Conservation (phyloP, 1,140 invertebrate genomes). For the Limonius californicus region DNA sequence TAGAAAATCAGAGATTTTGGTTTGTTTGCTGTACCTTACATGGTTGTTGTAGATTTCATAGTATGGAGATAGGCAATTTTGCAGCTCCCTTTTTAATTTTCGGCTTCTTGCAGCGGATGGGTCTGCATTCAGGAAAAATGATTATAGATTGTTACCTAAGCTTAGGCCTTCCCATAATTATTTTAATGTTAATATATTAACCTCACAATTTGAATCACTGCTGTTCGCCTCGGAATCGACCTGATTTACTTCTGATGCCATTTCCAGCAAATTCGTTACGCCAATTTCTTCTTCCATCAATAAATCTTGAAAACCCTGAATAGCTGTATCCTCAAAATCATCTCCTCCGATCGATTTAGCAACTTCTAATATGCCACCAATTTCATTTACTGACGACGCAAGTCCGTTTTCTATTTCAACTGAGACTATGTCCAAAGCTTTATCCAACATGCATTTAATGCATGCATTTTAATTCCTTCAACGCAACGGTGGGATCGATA, state of each 20-base stretch:
- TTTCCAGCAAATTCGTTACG: too few relatives aligned
- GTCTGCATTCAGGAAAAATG: too few relatives aligned
- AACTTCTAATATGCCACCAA: background rate
- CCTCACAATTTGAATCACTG: conserved; percentile 1
- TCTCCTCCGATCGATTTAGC: too few relatives aligned
- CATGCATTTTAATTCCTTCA: background rate
- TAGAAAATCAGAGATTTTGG: background rate
- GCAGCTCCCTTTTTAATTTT: too few relatives aligned
- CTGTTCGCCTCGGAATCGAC: background rate
- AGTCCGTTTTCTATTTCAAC: background rate
- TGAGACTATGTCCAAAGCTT: conserved; percentile 5
- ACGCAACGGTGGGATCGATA: background rate
- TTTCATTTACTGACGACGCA: too few relatives aligned
- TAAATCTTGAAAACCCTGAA: background rate
- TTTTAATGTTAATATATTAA: conserved; percentile 8
- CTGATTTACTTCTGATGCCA: conserved; percentile 16
- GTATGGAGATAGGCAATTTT: background rate
- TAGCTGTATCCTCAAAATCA: background rate
- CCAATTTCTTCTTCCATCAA: conserved; percentile 12
- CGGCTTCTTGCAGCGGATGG: background rate
- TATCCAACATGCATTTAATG: background rate
- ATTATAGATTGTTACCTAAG: background rate
- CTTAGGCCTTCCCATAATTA: background rate
- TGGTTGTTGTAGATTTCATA: background rate
- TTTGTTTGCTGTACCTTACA: background rate